Evolutionary conservation across 2,113 vertebrate genomes (phyloP).

Genomic region (Sinocyclocheilus anophthalmus): DNA sequence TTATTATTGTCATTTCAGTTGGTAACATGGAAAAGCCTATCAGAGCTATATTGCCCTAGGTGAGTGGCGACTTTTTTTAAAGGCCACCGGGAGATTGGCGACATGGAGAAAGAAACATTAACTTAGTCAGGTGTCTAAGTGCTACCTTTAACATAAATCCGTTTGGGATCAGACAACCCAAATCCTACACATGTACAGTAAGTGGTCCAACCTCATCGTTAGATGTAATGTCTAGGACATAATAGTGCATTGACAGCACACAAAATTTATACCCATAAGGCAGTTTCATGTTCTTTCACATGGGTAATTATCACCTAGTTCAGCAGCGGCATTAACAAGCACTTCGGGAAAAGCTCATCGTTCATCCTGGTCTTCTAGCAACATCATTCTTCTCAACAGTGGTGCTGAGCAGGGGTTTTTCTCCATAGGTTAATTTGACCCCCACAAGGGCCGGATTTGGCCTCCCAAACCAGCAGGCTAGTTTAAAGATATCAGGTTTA

Average conservation of each 20-base stretch:
- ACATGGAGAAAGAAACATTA: slow-evolving; percentile 3
- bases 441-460: slow-evolving; percentile 55
- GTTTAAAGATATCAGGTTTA: slow-evolving; percentile 56
- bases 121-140: slow-evolving; percentile 24
- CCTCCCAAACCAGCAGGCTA: slow-evolving; percentile 14
- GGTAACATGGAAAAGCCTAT: slow-evolving; percentile 79
- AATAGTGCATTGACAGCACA: not conserved
- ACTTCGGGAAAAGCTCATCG: not conserved
- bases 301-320: slow-evolving; percentile 34
- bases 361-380: slow-evolving; percentile 5
- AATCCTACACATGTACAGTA: not conserved
- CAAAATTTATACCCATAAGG: not conserved
- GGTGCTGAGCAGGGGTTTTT: slow-evolving; percentile 39
- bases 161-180: not conserved
- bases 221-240: slow-evolving; percentile 7
- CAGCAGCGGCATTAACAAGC: not conserved
- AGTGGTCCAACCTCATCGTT: not conserved
- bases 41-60: slow-evolving; percentile 70
- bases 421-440: slow-evolving; percentile 62
- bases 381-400: not conserved
- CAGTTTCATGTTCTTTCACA: slow-evolving; percentile 15
- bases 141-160: slow-evolving; percentile 21
- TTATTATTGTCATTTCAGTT: slow-evolving; percentile 84
- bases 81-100: slow-evolving; percentile 64
- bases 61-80: slow-evolving; percentile 66